A percentile compares a stretch with the other conserved stretches of the same genome.
phyloP scores from a whole-genome alignment of 2,797 vertebrate species.

The Sardinella longiceps region DNA sequence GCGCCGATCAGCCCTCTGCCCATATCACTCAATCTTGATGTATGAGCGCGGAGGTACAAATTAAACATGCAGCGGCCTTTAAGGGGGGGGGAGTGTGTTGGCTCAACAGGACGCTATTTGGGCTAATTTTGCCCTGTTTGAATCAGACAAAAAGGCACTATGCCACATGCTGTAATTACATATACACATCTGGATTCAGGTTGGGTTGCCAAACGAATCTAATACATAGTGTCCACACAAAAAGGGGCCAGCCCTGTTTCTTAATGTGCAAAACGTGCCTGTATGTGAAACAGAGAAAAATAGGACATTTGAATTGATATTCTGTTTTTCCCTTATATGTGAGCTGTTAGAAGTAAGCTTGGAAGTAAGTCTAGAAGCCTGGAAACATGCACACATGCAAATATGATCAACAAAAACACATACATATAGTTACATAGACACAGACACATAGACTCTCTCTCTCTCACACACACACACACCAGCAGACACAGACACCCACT shows the following conservation, averaged over 20 bases:
- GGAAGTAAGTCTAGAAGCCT: no score
- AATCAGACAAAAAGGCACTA: conserved; percentile 81
- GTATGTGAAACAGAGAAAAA: conserved; percentile 56
- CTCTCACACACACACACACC: background rate
- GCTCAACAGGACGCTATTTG: conserved; percentile 77
- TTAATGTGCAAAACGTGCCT: conserved; percentile 63
- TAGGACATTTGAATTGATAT: background rate
- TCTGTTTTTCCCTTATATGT: background rate
- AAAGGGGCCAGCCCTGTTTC: conserved; percentile 58
- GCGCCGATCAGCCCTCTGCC: conserved; percentile 73
- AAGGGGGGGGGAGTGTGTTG: conserved; percentile 63
- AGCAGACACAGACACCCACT: background rate
- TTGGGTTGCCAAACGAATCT: conserved; percentile 69
- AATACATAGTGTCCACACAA: conserved; percentile 66
- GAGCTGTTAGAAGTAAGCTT: background rate
- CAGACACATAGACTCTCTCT: background rate
- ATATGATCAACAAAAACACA: background rate
- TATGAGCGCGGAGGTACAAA: conserved; percentile 82
- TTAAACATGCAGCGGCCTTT: conserved; percentile 75
- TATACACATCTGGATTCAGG: conserved; percentile 80
- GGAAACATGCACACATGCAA: background rate
- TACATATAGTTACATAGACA: background rate
- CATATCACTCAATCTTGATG: conserved; percentile 84
- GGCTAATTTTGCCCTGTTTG: conserved; percentile 71
- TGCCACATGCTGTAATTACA: conserved; percentile 76